Conservation (phyloP, 1,140 invertebrate genomes). For the Saccostrea echinata region DNA sequence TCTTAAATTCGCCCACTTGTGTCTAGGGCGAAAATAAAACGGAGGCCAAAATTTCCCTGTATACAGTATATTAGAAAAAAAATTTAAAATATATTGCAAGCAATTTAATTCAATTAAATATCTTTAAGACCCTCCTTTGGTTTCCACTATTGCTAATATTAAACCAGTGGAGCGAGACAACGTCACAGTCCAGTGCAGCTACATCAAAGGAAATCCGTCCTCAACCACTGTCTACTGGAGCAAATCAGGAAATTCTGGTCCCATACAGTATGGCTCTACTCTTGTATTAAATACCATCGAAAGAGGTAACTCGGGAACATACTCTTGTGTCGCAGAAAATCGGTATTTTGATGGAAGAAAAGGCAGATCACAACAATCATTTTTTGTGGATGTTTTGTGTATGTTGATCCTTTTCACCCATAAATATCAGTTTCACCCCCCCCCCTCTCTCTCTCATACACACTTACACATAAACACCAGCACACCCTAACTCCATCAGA, state of each 20-base stretch:
- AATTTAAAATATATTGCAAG: no score
- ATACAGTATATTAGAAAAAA: no score
- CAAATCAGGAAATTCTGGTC: not conserved
- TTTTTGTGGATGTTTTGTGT: not conserved
- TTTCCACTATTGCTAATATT: not conserved
- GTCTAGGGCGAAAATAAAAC: no score
- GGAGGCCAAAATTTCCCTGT: no score
- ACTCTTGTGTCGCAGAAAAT: constrained; percentile 4
- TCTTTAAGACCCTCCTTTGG: not conserved
- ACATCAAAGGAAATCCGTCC: not conserved
- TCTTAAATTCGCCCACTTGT: no score
- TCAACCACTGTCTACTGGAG: not conserved
- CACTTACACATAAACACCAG: no score
- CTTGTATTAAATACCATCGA: not conserved
- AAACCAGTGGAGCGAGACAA: not conserved
- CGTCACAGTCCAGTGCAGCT: not conserved
- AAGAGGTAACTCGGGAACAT: not conserved
- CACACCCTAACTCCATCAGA: no score
- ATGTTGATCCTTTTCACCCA: not conserved
- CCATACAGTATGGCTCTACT: not conserved
- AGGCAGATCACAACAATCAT: not conserved
- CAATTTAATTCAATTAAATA: not conserved
- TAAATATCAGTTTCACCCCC: no score
- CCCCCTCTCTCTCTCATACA: no score
- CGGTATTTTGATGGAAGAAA: not conserved